phyloP scores from a whole-genome alignment of 2,888 invertebrate species.

The Alviniconcha strummeri region DNA sequence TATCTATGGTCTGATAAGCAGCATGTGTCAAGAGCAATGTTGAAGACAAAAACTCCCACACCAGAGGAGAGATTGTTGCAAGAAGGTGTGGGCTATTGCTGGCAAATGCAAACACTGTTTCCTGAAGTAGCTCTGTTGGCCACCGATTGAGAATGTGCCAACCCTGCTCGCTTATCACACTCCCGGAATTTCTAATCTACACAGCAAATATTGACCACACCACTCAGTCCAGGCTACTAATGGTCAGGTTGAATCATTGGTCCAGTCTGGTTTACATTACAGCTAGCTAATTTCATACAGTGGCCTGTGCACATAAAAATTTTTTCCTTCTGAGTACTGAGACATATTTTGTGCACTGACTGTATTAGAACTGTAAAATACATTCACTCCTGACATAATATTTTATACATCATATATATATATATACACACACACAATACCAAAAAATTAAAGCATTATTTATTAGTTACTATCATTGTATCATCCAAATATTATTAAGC shows the following conservation, averaged over 20 bases:
- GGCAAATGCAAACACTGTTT: slow-evolving; percentile 12
- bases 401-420: neutral
- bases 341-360: too few species aligned
- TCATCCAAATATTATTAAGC: neutral
- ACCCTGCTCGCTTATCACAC: slow-evolving; percentile 21
- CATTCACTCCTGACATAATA: too few species aligned
- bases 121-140: neutral
- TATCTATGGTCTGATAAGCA: slow-evolving; percentile 5
- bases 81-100: slow-evolving; percentile 7
- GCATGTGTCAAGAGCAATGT: slow-evolving; percentile 7
- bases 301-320: too few species aligned
- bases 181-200: neutral
- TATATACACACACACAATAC: neutral
- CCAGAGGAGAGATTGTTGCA: neutral
- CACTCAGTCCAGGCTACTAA: neutral
- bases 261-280: neutral
- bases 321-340: too few species aligned
- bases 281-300: too few species aligned
- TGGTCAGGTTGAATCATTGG: slow-evolving; percentile 10
- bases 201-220: slow-evolving; percentile 12
- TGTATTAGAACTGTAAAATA: too few species aligned
- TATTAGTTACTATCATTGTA: too few species aligned
- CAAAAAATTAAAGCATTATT: too few species aligned
- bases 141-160: slow-evolving; percentile 3
- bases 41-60: slow-evolving; percentile 20